phyloP scores from a whole-genome alignment of 2,888 invertebrate genomes.

The Barypeithes pellucidus region DNA sequence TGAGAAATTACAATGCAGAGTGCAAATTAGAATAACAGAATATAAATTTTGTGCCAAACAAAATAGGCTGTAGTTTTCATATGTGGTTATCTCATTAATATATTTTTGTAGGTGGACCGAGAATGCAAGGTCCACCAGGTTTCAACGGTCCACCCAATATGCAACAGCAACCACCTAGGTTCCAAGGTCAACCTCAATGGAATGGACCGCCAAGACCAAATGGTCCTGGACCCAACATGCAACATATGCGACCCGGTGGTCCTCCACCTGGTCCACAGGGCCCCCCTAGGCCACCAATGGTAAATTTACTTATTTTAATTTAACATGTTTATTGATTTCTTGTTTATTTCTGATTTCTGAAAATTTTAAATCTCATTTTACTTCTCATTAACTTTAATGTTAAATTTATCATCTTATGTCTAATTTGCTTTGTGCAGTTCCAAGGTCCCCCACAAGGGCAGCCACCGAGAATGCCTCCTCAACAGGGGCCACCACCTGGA shows the following conservation, averaged over 20 bases:
- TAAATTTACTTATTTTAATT: slow-evolving; percentile 62
- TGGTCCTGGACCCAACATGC: slow-evolving; percentile 70
- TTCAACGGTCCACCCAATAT: slow-evolving; percentile 75
- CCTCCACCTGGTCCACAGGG: slow-evolving; percentile 77
- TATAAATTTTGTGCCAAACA: no score
- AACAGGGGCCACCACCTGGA: slow-evolving; percentile 77
- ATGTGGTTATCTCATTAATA: not conserved
- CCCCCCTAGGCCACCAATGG: slow-evolving; percentile 75
- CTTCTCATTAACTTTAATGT: not conserved
- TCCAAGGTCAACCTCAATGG: slow-evolving; percentile 74
- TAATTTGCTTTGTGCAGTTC: slow-evolving; percentile 64
- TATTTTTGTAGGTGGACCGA: slow-evolving; percentile 69
- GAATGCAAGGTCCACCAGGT: slow-evolving; percentile 76
- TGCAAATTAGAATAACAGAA: no score
- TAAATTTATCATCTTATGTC: not conserved
- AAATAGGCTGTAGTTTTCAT: no score
- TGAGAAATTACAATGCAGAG: no score
- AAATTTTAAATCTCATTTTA: no score
- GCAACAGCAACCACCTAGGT: slow-evolving; percentile 73
- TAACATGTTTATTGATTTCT: no score
- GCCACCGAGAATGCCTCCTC: slow-evolving; percentile 75
- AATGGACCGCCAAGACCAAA: slow-evolving; percentile 74
- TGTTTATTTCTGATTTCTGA: no score
- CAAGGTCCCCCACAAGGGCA: slow-evolving; percentile 75
- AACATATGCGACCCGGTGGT: slow-evolving; percentile 73